Evolutionary conservation across 2,888 invertebrate genomes (phyloP), one percentile per base, ranked within the genome.

Genomic region (Diadromus collaris): DNA sequence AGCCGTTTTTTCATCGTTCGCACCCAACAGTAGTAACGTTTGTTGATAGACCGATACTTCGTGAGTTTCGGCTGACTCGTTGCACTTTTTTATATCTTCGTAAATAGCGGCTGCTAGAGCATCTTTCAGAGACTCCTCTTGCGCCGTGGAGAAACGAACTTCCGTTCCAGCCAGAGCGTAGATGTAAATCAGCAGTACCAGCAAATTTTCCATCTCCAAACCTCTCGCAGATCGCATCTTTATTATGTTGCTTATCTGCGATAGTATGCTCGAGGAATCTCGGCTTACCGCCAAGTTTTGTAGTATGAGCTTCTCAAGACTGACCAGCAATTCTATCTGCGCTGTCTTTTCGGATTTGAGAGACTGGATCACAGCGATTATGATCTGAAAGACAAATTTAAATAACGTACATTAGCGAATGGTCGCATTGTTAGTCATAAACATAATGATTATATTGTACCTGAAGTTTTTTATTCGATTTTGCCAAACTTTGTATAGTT

Each of bases 161-260:
- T 94, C 93, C 0, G 91, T 92, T 0, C 94, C 94, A 58, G 92
- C 92, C 27, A 95, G 87, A 0, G 94, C 93, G 85, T 94, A 95
- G 0, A 94, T 89, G 84, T 94, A 92, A 41, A 94, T 92, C 5
- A 94, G 88, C 21, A 95, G 88, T 0, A 93, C 92, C 7, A 95
- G 88, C 0, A 95, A 89, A 86, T 93, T 93, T 75, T 94, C 93
- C 61, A 94, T 48, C 19, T 48, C 48, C 10, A 48, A 48, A 48
- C 21, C 7, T 48, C 48, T 21, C 19, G 21, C 21, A 6, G 21
- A 48, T 48, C 21, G 48, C 48, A 9, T 48, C n/a, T 48, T 48
- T 21, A 48, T 48, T 48, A 94, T 90, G 76, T 92, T 92, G 64
- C 92, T 92, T 68, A 94, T 91, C 84, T 88, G 90, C 54, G 84